These are phyloP conservation scores for Trichogramma pretiosum DNA, from an alignment of 1,140 invertebrate genomes.

Conservation along the genomic window DNA sequence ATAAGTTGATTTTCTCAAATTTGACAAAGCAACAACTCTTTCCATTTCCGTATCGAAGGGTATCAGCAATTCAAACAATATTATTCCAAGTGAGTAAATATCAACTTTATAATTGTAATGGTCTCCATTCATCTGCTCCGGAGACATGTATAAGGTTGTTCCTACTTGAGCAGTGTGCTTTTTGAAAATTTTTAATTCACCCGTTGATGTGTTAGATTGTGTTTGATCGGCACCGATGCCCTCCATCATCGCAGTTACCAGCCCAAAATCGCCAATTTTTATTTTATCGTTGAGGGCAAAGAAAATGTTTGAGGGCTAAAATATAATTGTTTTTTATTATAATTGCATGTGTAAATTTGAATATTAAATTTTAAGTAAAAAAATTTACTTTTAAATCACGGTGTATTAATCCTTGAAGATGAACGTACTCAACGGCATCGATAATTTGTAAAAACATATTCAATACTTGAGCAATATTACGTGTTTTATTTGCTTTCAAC, in stretches of 20 bases:
- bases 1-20: slow-evolving; percentile 59
- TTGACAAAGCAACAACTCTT: slow-evolving; percentile 55
- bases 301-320: slow-evolving; percentile 90
- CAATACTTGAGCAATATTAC: slow-evolving; percentile 50
- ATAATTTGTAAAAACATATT: slow-evolving; percentile 88
- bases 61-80: slow-evolving; percentile 84
- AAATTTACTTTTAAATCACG: slow-evolving; percentile 77
- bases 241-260: slow-evolving; percentile 78
- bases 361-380: neutral
- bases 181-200: slow-evolving; percentile 18
- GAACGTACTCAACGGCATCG: slow-evolving; percentile 90
- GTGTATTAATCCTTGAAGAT: slow-evolving; percentile 84
- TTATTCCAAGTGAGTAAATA: slow-evolving; percentile 90
- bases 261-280: slow-evolving; percentile 94
- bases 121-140: slow-evolving; percentile 75
- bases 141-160: slow-evolving; percentile 94
- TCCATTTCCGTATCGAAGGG: slow-evolving; percentile 89
- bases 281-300: slow-evolving; percentile 82
- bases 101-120: slow-evolving; percentile 91
- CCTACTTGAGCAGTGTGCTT: slow-evolving; percentile 67
- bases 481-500: slow-evolving; percentile 51
- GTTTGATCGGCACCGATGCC: slow-evolving; percentile 43
- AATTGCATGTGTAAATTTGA: neutral
- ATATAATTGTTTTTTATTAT: slow-evolving; percentile 18
- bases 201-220: slow-evolving; percentile 23